These are phyloP conservation scores for Coelopa frigida DNA, from an alignment of 1,140 invertebrate genomes.

Conservation along the genomic window DNA sequence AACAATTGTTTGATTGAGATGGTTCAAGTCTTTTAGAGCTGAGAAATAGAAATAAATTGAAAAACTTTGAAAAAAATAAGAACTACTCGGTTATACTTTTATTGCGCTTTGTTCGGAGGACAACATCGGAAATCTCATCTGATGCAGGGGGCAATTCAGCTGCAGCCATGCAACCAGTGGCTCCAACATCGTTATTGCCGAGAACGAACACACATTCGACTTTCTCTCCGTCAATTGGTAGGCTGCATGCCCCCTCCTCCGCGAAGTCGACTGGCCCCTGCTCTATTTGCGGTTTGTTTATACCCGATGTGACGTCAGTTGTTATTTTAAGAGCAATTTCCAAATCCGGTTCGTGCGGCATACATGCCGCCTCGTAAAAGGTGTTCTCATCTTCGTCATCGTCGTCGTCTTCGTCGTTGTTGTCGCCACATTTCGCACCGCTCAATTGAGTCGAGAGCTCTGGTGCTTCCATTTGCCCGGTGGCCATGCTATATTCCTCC, in stretches of 20 bases:
- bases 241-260: background rate
- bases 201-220: background rate
- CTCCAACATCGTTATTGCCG: conserved; percentile 2
- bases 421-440: background rate
- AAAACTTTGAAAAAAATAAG: conserved; percentile 2
- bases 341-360: conserved; percentile 13
- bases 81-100: conserved; percentile 21
- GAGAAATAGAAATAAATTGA: conserved; percentile 2
- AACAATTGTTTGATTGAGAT: conserved; percentile 8
- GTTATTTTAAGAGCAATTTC: conserved; percentile 9
- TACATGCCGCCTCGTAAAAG: conserved; percentile 15
- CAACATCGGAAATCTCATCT: background rate
- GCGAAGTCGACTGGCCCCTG: conserved; percentile 14
- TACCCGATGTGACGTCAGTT: conserved; percentile 28
- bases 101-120: conserved; percentile 7
- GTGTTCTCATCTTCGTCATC: conserved; percentile 17
- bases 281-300: conserved; percentile 13
- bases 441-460: too few species aligned
- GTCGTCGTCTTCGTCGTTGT: conserved; percentile 27
- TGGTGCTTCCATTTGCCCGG: too few species aligned
- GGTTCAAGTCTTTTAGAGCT: conserved; percentile 20
- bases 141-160: background rate
- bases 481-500: too few species aligned
- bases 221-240: too few species aligned
- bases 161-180: background rate